A percentile compares a stretch with the other conserved stretches of the same genome.
Evolutionary conservation across 92 coral and sea anemone species (phyloP).

Genomic region (Blastomussa wellsi): DNA sequence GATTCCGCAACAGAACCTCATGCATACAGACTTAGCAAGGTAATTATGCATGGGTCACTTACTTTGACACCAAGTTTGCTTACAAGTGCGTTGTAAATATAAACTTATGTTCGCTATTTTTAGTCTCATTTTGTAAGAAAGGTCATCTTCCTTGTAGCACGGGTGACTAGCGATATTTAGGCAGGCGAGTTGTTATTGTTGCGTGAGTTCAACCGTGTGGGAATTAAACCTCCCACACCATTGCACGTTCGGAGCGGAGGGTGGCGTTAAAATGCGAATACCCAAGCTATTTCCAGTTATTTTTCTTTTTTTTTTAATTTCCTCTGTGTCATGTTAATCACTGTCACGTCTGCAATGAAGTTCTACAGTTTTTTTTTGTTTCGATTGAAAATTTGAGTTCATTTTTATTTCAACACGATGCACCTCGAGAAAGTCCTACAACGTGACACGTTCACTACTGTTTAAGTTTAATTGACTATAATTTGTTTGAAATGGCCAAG

Average conservation of each 20-base stretch:
- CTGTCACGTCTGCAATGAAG: neutral
- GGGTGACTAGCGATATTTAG: neutral
- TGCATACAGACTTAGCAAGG: neutral
- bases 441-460: neutral
- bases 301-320: neutral
- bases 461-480: slow-evolving; percentile 7
- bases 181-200: neutral
- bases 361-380: too few species aligned
- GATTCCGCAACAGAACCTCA: neutral
- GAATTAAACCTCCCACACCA: neutral
- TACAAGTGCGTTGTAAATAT: neutral
- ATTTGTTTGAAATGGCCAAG: neutral
- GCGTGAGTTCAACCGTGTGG: neutral
- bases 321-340: neutral
- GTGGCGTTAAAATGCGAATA: neutral
- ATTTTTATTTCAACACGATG: neutral
- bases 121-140: slow-evolving; percentile 7
- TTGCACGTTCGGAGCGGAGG: neutral
- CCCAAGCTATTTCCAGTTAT: neutral
- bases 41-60: neutral
- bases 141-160: slow-evolving; percentile 3
- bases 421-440: too few species aligned
- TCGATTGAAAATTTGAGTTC: too few species aligned
- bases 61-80: neutral
- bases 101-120: slow-evolving; percentile 10